Base-by-base conservation (phyloP, 2,113 vertebrate genomes). In the Dendrocopos noguchii region DNA sequence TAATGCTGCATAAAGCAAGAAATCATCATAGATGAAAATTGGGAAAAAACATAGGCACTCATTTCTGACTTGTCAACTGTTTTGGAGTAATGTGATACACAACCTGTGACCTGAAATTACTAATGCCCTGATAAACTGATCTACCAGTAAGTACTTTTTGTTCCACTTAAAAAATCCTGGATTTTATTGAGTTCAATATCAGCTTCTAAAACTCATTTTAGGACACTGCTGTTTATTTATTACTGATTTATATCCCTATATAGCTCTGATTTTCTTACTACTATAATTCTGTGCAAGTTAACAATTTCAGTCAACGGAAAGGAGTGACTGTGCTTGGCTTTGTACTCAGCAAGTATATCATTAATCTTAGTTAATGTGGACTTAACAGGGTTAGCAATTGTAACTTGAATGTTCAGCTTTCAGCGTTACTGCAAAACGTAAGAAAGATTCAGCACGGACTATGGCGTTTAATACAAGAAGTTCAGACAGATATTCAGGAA, bases 151-250 rank as follows among this genome's bases (percentile, higher is more conserved):
- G 21, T 59, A 53, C 5, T 56, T 87, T 70, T 46, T 68, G 14
- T 27, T 82, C 8, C 42, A 63, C 34, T 75, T 59, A 63, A 85
- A 85, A 83, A 71, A 87, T 11, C 6, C 10, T 61, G 19, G 6
- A 9, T 80, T 65, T 59, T 80, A 46, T 21, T 65, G 61, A 81
- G 10, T 84, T 88, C 20, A 64, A n/a, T 39, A 90, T 11, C 34
- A 68, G 12, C 9, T 81, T 81, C 75, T 81, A 86, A 91, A 93
- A 76, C 5, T 70, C 18, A 68, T 79, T 93, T 83, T 91, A 67
- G 64, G 74, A 53, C 10, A 72, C 9, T 88, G 14, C 5, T 59
- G 2, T 42, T 39, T 50, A 81, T 86, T 64, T 80, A 33, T 87
- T 84, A 55, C 64, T 92, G 39, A 44, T 4, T 66, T 66, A 25